Evolutionary conservation across 2,888 invertebrate species (phyloP), one percentile per base, ranked within the genome.

Genomic region (Patella pellucida): DNA sequence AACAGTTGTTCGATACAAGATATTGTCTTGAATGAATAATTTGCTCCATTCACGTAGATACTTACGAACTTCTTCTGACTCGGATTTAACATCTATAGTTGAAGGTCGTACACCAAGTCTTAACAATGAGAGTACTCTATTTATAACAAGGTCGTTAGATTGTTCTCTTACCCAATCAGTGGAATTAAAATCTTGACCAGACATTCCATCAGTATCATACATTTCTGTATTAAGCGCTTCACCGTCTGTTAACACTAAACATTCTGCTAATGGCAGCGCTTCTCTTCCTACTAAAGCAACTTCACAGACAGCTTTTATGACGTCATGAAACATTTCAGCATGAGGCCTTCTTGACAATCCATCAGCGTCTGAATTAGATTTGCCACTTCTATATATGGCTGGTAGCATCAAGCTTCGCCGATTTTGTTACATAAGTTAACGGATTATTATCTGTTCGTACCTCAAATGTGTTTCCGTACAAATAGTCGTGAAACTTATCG

Each of bases 391-490:
- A 41, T 74, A 76, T 12, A 14, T 72, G 52, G 15, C 54, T 74
- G 31, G 51, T 74, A 1, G 68, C 68, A n/a, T 52, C 71, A 12
- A 71, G 70, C 3, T 52, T 5, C n/a, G 75, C 62, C 15, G 56
- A 74, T n/a, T 69, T 51, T 15, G 69, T n/a, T 0, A 74, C 69
- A 54, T 74, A 69, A 11, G 68, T 23, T 16, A 74, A 54, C 16
- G 27, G 72, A n/a, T 75, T 68, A n/a, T 75, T 75, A 51, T 72
- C 72, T 7, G 50, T 75, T 41, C 56, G 72, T 11, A 72, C 75
- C 9, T 41, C n/a, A 56, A 75, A 75, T 31, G 1, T 41, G 16
- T 67, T 71, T n/a, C 72, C 75, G n/a, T 75, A 52, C 31, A 72
- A n/a, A 27, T 27, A 72, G 52, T 75, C 75, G 27, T 27, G 27